These are phyloP conservation scores for Atta cephalotes DNA, from an alignment of 1,140 invertebrate species.

Conservation along the genomic window DNA sequence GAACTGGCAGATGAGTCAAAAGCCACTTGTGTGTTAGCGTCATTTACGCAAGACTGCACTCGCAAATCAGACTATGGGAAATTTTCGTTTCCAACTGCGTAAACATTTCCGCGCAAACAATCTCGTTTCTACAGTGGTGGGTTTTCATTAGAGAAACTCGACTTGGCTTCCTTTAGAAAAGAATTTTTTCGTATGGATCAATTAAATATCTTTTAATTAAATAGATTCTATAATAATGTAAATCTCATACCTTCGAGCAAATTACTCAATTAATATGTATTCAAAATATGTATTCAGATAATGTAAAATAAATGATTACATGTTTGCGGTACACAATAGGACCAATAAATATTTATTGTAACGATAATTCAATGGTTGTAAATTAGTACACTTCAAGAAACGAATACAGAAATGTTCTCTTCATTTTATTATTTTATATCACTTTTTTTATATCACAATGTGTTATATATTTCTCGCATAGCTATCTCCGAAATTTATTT, in stretches of 20 bases:
- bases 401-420: neutral
- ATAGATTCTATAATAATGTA: neutral
- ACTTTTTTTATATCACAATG: neutral
- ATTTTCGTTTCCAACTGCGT: constrained; percentile 44
- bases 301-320: neutral
- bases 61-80: constrained; percentile 65
- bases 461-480: neutral
- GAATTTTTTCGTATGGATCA: neutral
- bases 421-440: neutral
- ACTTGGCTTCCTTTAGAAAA: neutral
- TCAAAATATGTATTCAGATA: neutral
- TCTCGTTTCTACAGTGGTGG: neutral
- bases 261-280: neutral
- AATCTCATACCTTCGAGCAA: neutral
- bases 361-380: neutral
- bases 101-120: constrained; percentile 38
- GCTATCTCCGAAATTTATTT: neutral
- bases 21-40: neutral
- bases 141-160: neutral
- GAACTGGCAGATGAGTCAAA: neutral
- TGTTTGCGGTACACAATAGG: neutral
- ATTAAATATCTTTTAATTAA: constrained; percentile 40
- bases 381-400: neutral
- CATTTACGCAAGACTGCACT: constrained; percentile 58
- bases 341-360: neutral